Evolutionary conservation across 2,888 invertebrate species (phyloP), one percentile per base, ranked within the genome.

Genomic region (Tipula lateralis): DNA sequence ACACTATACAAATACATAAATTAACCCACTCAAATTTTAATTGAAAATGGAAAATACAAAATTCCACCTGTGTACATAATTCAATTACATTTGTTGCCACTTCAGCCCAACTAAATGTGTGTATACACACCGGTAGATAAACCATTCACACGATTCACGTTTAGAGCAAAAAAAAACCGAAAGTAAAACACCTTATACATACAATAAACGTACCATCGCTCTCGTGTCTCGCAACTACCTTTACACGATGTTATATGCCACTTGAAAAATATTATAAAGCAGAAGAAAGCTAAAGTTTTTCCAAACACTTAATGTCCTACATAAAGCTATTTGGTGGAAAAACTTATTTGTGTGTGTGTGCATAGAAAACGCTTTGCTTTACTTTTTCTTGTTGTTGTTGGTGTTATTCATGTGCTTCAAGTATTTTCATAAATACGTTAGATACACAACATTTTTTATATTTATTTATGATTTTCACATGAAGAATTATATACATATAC

Each of bases 61-160:
- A 66, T 66, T 66, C 24, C 66, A 66, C 66, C 66, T 66, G 66
- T 12, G 66, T 66, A 66, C 66, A 66, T 66, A 66, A 66, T 66
- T 66, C 66, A 66, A 66, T 66, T 66, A 66, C 66, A 66, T 66
- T 66, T 66, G 66, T 66, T 66, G 66, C 24, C 66, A 66, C 66
- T 66, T 66, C 66, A 66, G 24, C 19, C 66, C 66, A 66, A 19
- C 66, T 24, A 66, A 9, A 24, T 13, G 13, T 1, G 13, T 24
- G 9, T 24, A 19, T 50, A 50, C 44, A 16, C 16, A 19, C 16
- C 12, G 39, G n/a, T n/a, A n/a, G n/a, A n/a, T n/a, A 32, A 32
- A 13, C 12, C 39, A 13, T 16, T 44, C n/a, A n/a, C n/a, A n/a
- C n/a, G 2, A 12, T 66, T 9, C 24, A 24, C 50, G 24, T 7